Evolutionary conservation across 2,797 vertebrate species (phyloP), one percentile per base, ranked within the genome.

Genomic region (Phoeniculus purpureus): DNA sequence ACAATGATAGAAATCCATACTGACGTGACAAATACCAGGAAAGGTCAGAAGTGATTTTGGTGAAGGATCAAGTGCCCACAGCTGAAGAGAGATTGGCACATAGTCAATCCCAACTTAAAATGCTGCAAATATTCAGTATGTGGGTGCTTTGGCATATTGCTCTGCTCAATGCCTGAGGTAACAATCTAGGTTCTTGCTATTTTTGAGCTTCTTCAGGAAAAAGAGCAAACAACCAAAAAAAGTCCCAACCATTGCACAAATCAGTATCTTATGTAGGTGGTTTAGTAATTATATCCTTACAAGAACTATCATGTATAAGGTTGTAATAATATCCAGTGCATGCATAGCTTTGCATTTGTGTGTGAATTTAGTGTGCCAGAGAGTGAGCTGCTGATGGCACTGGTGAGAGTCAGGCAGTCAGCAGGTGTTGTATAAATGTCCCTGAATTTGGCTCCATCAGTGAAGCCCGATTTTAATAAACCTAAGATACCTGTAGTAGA

Each of bases 21-120:
- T 27, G 64, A 87, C 96, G 94, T 96, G 93, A 90, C 92, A 97
- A 97, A 97, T 97, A 94, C 93, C 97, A 97, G 94, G 84, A 96
- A 97, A 97, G 97, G 96, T 98, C 97, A 97, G 51, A 68, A 47
- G 48, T 1, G 6, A 88, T 94, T 94, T 92, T 91, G 92, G 66
- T 89, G 89, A 48, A 48, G 91, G 84, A 74, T 88, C 54, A 34
- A 76, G 59, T 90, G 81, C 85, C 80, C 83, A 77, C 66, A 93
- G 94, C 85, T 87, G 52, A 91, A 79, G 75, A 50, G 37, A n/a
- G 78, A 83, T 65, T 95, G 95, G 96, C 92, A 76, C 59, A 34
- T 56, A 87, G 93, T 96, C 94, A 94, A 67, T 93, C 87, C 73
- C 56, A 91, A 93, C 51, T 85, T 91, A 68, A 75, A 93, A 95